Evolutionary conservation across 2,113 vertebrate species (phyloP), one percentile per base, ranked within the genome.

Genomic region (Phylloscopus trochilus): DNA sequence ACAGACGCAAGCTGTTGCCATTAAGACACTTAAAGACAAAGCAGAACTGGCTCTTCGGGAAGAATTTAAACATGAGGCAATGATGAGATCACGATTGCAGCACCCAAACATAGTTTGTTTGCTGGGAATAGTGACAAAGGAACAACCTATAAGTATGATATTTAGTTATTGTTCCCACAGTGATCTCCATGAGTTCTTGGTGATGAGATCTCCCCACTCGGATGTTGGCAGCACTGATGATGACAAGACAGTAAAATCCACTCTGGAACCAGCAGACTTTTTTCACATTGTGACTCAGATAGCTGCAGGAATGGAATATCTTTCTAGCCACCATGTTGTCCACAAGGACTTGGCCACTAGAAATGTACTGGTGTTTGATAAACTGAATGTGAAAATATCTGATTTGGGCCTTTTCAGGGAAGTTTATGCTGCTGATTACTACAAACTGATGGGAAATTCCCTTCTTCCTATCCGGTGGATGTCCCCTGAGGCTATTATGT

Each of bases 401-500:
- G 99, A 99, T 93, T 95, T 99, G 91, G 99, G 99, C 66, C 97
- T 99, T 75, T 99, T 99, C 95, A 98, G 99, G 13, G 99, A 99
- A 58, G 99, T 99, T 74, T 99, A 99, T 26, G 98, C 99, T 8
- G 99, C 99, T 7, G 99, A 99, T 95, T 99, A 99, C 96, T 99
- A 99, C 96, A 99, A 98, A 91, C 97, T 99, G 51, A 97, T 98
- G 97, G 99, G 99, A 21, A 98, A 97, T 46, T 98, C 97, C 14
- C 98, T 98, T 60, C 98, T 99, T 81, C 99, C 99, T 28, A 98
- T 99, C 55, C 98, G 99, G 27, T 99, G 99, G 99, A 99, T 99
- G 99, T 98, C 99, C 15, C 98, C 99, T 6, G 99, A 99, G 93
- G 99, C 99, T 22, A 98, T 99, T n/a, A 97, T 98, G 93, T 99